These are phyloP conservation scores for Drosophila truncata DNA, from an alignment of 1,140 invertebrate genomes.

Conservation along the genomic window DNA sequence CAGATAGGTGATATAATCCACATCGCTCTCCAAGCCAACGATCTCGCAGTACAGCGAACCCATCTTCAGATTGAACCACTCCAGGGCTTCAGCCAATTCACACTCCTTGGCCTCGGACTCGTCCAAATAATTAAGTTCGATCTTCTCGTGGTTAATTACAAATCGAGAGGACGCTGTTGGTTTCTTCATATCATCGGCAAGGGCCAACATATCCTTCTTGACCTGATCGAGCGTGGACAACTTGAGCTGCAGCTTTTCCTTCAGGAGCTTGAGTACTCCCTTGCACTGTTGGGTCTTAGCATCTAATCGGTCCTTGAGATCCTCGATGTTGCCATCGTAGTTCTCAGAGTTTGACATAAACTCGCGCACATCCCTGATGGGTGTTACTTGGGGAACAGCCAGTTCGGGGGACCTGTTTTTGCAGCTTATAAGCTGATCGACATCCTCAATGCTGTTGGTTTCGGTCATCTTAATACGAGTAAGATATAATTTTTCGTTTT, in stretches of 20 bases:
- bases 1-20: slow-evolving; percentile 46
- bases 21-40: slow-evolving; percentile 47
- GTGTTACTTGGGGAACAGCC: slow-evolving; percentile 28
- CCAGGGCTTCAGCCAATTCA: slow-evolving; percentile 31
- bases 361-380: slow-evolving; percentile 29
- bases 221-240: slow-evolving; percentile 25
- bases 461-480: background rate
- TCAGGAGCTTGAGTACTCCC: slow-evolving; percentile 14
- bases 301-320: slow-evolving; percentile 15
- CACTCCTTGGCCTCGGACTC: slow-evolving; percentile 41
- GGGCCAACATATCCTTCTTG: slow-evolving; percentile 42
- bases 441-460: background rate
- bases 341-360: slow-evolving; percentile 32
- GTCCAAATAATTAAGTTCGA: slow-evolving; percentile 42
- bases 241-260: slow-evolving; percentile 22
- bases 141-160: background rate
- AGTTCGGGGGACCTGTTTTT: slow-evolving; percentile 1
- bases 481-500: background rate
- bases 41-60: slow-evolving; percentile 41
- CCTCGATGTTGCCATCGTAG: slow-evolving; percentile 26
- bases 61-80: slow-evolving; percentile 47
- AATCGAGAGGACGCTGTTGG: background rate
- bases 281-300: slow-evolving; percentile 35
- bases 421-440: slow-evolving; percentile 3
- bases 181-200: slow-evolving; percentile 25